Conservation (phyloP, 2,888 invertebrate genomes). For the Napeogenes sylphis region DNA sequence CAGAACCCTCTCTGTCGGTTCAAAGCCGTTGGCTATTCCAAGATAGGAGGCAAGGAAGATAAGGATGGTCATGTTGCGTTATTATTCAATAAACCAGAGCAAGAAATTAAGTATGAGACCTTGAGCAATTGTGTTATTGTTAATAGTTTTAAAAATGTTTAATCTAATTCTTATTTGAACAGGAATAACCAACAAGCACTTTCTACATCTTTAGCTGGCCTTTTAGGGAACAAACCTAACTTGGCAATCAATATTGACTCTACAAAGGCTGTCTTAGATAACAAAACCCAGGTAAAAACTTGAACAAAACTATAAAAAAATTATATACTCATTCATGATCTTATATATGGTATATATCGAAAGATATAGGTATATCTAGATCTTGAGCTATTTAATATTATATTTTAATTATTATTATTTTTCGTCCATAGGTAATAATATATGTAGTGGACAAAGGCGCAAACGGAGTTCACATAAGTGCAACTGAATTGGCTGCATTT, state of each 20-base stretch:
- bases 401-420: too few relatives aligned
- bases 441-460: conserved; percentile 69
- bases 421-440: conserved; percentile 52
- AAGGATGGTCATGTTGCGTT: conserved; percentile 94
- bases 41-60: conserved; percentile 90
- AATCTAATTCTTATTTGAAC: conserved; percentile 34
- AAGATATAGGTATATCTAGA: too few relatives aligned
- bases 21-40: conserved; percentile 95
- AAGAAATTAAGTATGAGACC: conserved; percentile 82
- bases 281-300: conserved; percentile 83
- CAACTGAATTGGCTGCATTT: conserved; percentile 83
- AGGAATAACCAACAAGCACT: conserved; percentile 84
- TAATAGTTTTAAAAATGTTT: conserved; percentile 1
- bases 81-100: conserved; percentile 87
- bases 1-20: conserved; percentile 95
- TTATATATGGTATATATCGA: too few relatives aligned
- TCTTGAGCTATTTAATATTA: too few relatives aligned
- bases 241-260: conserved; percentile 87
- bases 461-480: conserved; percentile 81
- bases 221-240: conserved; percentile 91
- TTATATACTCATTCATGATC: too few relatives aligned
- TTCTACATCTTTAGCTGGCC: conserved; percentile 80
- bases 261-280: conserved; percentile 86
- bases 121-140: not conserved
- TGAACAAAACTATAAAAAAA: not conserved